Evolutionary conservation across 2,888 invertebrate genomes (phyloP).

Genomic region (Drosophila quinaria): DNA sequence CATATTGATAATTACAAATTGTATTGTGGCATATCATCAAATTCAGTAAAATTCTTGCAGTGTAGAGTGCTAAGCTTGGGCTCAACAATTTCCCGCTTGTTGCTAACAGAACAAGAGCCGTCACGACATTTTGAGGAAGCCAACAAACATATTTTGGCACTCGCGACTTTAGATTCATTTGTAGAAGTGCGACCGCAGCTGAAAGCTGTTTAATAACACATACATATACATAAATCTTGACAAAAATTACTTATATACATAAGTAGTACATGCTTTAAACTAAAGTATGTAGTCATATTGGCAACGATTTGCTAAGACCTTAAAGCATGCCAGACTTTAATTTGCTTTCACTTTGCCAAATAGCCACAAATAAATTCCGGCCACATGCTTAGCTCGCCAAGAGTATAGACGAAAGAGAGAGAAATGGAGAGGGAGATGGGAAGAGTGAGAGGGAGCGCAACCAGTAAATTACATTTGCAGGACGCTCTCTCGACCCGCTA

Average conservation of each 20-base stretch:
- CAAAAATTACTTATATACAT: slow-evolving; percentile 10
- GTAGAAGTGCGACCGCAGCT: slow-evolving; percentile 31
- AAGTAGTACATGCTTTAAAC: slow-evolving; percentile 29
- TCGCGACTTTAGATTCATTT: slow-evolving; percentile 49
- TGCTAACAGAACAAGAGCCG: slow-evolving; percentile 53
- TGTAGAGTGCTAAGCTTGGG: slow-evolving; percentile 35
- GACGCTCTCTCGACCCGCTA: slow-evolving; percentile 66
- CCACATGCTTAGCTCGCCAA: slow-evolving; percentile 47
- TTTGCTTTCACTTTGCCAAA: slow-evolving; percentile 68
- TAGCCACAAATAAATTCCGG: slow-evolving; percentile 74
- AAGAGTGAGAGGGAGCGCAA: slow-evolving; percentile 27
- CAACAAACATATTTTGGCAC: slow-evolving; percentile 56
- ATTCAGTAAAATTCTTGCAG: slow-evolving; percentile 10
- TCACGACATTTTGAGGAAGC: slow-evolving; percentile 47
- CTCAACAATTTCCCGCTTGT: slow-evolving; percentile 65
- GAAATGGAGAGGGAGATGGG: background rate
- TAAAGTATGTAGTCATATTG: slow-evolving; percentile 28
- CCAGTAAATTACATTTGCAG: slow-evolving; percentile 77
- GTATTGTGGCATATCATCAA: no score
- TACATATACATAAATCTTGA: slow-evolving; percentile 4
- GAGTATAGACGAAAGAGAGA: background rate
- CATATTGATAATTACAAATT: no score
- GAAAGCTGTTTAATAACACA: slow-evolving; percentile 31
- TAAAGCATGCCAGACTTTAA: slow-evolving; percentile 57
- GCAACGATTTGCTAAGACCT: slow-evolving; percentile 16